These are phyloP conservation scores for Suricata suricatta DNA, from an alignment of 2,113 vertebrate species.

Conservation along the genomic window DNA sequence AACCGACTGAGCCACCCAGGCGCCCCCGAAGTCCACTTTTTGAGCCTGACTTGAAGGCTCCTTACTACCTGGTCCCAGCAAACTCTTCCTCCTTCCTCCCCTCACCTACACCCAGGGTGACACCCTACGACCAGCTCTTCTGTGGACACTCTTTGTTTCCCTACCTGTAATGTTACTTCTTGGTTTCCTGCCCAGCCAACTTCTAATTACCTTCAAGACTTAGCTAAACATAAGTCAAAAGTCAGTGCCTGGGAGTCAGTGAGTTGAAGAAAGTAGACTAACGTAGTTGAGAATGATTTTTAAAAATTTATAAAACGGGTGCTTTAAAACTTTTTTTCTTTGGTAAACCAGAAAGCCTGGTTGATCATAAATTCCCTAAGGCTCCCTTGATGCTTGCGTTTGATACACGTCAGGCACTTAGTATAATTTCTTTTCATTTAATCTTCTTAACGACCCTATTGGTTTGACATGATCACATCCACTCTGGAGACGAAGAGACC, in stretches of 20 bases:
- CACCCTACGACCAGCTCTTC: background rate
- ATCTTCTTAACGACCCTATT: background rate
- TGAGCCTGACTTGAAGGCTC: background rate
- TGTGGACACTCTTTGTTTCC: background rate
- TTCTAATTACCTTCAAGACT: background rate
- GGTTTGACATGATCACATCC: background rate
- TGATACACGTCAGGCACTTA: background rate
- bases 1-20: no score
- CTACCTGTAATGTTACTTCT: background rate
- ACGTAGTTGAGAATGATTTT: background rate
- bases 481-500: background rate
- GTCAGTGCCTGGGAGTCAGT: background rate
- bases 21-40: background rate
- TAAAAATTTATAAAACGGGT: background rate
- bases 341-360: background rate
- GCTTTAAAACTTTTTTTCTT: background rate
- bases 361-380: background rate
- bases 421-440: background rate
- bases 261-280: background rate
- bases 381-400: background rate
- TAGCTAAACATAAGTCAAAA: background rate
- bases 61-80: background rate
- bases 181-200: background rate
- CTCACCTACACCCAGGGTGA: rapidly evolving
- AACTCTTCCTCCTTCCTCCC: background rate